Base-by-base conservation (phyloP, 2,888 invertebrate species). In the Xanthostigma xanthostigma region DNA sequence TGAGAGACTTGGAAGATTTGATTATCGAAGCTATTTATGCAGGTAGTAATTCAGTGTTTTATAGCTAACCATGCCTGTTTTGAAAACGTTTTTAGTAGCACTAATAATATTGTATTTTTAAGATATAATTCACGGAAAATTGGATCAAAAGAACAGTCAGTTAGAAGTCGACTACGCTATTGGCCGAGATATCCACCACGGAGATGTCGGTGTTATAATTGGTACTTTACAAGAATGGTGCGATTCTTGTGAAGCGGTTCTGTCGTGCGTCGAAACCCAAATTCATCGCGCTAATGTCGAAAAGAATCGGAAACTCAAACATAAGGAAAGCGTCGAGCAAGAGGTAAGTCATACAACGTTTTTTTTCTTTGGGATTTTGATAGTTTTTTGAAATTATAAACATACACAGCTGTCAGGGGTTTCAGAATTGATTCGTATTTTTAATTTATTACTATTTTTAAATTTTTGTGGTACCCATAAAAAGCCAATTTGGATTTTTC, bases 11-110 rank as follows among this genome's bases (percentile, higher is more conserved):
- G 52, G 96, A 97, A 69, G 96, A 96, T 71, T 75, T 96, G 48
- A 95, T 96, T 51, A 96, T 97, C 60, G 96, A 96, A 74, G 94
- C 94, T n/a, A 90, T 96, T 61, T 96, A 96, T 73, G 90, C 93
- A 54, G 89, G 89, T 84, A 61, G 61, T 10, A 34, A 44, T 49
- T 52, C 35, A 41, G 42, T n/a, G 9, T 36, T 34, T 45, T 36
- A 35, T 13, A 8, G 39, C 33, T 14, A 42, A n/a, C 1, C 11
- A 8, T 38, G 12, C 33, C 34, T 48, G 12, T 6, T 14, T 35
- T 3, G 13, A 44, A 27, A 27, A 3, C 6, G 27, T 3, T 27
- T 9, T 43, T 17, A 12, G 3, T 9, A 11, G 10, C 44, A 36
- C 12, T 44, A 9, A 38, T 34, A 40, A 33, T 44, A 38, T 17